Evolutionary conservation across 2,797 vertebrate genomes (phyloP), one percentile per base, ranked within the genome.

Genomic region (Karalla daura): DNA sequence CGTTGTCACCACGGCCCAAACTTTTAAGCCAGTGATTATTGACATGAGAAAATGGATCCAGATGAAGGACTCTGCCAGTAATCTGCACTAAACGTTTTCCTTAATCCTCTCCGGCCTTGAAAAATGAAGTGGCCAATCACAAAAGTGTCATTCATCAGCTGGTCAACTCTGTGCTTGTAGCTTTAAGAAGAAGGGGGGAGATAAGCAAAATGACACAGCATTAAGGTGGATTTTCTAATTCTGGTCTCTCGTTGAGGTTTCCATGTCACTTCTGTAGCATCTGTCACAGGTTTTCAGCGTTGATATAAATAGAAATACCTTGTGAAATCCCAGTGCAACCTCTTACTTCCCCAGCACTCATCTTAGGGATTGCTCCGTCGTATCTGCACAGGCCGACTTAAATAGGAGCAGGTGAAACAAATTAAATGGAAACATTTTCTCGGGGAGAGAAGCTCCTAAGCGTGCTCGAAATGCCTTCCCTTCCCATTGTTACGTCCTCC

Each of bases 61-160:
- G 76, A 81, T 70, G 56, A 83, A 45, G 54, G 71, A 56, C 17
- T 36, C 33, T 50, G 52, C 69, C 54, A 11, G 24, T 84, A 80
- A 86, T 85, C 58, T 72, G 61, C 68, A 72, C 65, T 68, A 63
- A 84, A 80, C 44, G 24, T 55, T 77, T 70, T 70, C 15, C 50
- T 53, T 77, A 77, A 84, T 81, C 82, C 58, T 41, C 68, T 27
- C 9, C 27, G 69, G 47, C 33, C 46, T 63, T 23, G 4, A 73
- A 66, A 69, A 69, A 61, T 66, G 11, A 74, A 68, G 53, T 51
- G 20, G 27, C 10, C 17, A 5, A 44, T 49, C 54, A 76, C 55
- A 40, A 30, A 56, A 63, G 51, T 47, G 5, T 60, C 18, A 62
- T 52, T 63, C 14, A 49, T 25, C 23, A 25, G 5, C 30, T 45